Evolutionary conservation across 2,888 invertebrate genomes (phyloP).

Genomic region (Cremastinae sp.): DNA sequence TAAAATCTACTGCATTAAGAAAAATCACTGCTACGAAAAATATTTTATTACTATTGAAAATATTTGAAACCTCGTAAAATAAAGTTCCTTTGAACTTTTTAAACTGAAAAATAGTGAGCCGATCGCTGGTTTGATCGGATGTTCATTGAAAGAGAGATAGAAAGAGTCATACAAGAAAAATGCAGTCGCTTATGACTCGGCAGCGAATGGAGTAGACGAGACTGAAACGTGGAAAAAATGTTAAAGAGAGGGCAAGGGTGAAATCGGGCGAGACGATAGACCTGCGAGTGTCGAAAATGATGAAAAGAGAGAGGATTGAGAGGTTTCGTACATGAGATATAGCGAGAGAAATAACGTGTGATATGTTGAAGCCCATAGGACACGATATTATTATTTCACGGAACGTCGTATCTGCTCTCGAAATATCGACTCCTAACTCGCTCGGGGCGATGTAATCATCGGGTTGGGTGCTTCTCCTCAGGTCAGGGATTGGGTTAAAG

Average conservation of each 20-base stretch:
- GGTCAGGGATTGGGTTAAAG: conserved; percentile 59
- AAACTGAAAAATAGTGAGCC: not conserved
- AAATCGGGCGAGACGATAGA: conserved; percentile 8
- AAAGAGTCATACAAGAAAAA: conserved; percentile 2
- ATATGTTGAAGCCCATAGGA: conserved; percentile 30
- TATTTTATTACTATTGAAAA: too few relatives aligned
- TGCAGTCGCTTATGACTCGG: conserved; percentile 56
- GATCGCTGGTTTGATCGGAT: not conserved
- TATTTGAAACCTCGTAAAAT: too few relatives aligned
- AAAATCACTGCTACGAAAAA: too few relatives aligned
- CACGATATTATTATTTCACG: conserved; percentile 73
- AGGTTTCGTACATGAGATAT: conserved; percentile 30
- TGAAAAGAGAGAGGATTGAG: conserved; percentile 28
- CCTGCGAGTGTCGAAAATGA: conserved; percentile 2
- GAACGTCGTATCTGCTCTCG: conserved; percentile 64
- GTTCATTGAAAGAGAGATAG: not conserved
- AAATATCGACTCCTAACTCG: conserved; percentile 67
- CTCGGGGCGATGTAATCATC: conserved; percentile 72
- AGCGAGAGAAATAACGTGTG: conserved; percentile 22
- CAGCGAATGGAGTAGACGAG: conserved; percentile 69
- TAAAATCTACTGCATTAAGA: too few relatives aligned
- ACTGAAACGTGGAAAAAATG: conserved; percentile 20
- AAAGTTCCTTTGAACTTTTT: too few relatives aligned
- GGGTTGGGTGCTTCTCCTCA: conserved; percentile 64
- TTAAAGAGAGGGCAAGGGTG: conserved; percentile 12